Evolutionary conservation across 1,140 invertebrate species (phyloP).

Genomic region (Formica selysi): DNA sequence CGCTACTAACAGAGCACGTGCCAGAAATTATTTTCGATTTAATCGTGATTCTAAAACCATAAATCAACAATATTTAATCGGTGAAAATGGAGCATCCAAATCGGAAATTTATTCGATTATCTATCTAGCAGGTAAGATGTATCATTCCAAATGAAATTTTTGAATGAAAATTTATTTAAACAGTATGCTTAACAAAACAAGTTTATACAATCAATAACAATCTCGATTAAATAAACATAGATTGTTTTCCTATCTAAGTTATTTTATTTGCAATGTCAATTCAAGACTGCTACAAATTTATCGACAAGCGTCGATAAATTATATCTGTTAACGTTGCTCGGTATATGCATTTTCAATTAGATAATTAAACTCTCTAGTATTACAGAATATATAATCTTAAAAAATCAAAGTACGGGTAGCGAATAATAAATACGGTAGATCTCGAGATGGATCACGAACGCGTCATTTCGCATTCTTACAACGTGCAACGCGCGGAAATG

Average conservation of each 20-base stretch:
- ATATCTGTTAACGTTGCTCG: neutral
- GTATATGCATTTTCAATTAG: neutral
- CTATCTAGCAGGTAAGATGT: slow-evolving; percentile 10
- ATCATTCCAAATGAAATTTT: neutral
- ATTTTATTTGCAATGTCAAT: no score
- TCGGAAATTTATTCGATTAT: slow-evolving; percentile 28
- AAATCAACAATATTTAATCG: slow-evolving; percentile 45
- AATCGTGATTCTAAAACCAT: slow-evolving; percentile 32
- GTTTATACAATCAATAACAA: neutral
- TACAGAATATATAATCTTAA: neutral
- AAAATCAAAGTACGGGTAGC: neutral
- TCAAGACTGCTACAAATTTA: no score
- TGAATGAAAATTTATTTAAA: neutral
- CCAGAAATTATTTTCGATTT: slow-evolving; percentile 18
- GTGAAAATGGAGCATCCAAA: slow-evolving; percentile 38
- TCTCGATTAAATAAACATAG: neutral
- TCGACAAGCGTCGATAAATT: neutral
- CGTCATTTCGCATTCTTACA: slow-evolving; percentile 52
- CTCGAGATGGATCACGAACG: neutral
- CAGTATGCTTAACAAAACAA: neutral
- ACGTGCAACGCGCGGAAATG: slow-evolving; percentile 5
- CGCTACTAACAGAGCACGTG: slow-evolving; percentile 1
- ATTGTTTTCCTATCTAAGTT: no score
- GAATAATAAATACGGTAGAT: neutral
- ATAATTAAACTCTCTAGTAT: neutral